These are phyloP conservation scores for Jacana jacana DNA, from an alignment of 2,113 vertebrate genomes.

Conservation along the genomic window DNA sequence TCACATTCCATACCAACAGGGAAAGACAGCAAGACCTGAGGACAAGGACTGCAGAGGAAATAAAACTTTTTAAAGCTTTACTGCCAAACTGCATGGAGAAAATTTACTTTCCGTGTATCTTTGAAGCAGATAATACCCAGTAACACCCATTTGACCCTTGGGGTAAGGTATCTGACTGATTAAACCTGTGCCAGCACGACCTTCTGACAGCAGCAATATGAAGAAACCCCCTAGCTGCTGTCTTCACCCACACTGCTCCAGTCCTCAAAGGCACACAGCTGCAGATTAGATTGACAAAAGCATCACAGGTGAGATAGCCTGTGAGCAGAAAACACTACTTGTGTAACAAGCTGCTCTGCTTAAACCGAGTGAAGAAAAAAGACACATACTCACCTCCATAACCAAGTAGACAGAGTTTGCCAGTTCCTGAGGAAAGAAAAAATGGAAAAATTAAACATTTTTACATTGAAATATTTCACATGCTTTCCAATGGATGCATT, in stretches of 20 bases:
- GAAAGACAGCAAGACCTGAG: background rate
- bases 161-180: background rate
- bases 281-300: background rate
- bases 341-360: background rate
- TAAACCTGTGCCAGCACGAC: background rate
- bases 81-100: background rate
- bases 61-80: background rate
- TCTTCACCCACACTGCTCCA: background rate
- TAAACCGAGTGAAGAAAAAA: background rate
- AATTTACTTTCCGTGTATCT: background rate
- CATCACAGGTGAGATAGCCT: background rate
- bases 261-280: background rate
- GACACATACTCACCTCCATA: slow-evolving; percentile 89
- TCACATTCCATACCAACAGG: background rate
- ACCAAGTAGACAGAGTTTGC: slow-evolving; percentile 95
- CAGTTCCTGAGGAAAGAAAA: slow-evolving; percentile 81
- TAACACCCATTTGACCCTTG: background rate
- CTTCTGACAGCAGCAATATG: background rate
- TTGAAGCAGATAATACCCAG: background rate
- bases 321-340: background rate
- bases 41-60: background rate
- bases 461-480: background rate
- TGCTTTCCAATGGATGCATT: background rate
- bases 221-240: background rate
- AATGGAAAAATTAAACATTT: background rate